A percentile compares a stretch with the other conserved stretches of the same genome.
phyloP scores from a whole-genome alignment of 2,113 vertebrate genomes.

The Dipodomys merriami region DNA sequence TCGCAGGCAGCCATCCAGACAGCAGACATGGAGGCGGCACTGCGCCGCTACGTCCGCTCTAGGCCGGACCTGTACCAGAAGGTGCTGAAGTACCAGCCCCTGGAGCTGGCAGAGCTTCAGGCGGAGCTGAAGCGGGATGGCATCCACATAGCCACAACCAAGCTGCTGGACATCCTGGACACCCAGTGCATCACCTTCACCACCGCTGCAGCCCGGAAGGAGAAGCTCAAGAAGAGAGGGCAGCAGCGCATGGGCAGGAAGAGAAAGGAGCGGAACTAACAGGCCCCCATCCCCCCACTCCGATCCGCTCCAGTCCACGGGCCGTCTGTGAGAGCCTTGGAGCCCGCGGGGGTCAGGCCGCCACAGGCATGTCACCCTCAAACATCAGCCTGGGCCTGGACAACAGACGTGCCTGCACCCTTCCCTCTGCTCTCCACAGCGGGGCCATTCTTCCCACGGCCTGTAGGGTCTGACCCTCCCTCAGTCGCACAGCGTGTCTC shows the following conservation, averaged over 20 bases:
- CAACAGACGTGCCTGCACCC: not conserved
- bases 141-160: constrained; percentile 89
- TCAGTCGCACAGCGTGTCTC: not conserved
- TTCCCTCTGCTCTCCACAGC: not conserved
- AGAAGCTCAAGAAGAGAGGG: constrained; percentile 59
- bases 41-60: constrained; percentile 90
- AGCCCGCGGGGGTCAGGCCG: not conserved
- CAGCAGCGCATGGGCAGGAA: constrained; percentile 68
- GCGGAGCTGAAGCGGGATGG: constrained; percentile 89
- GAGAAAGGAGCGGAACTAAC: constrained; percentile 60
- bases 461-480: not conserved
- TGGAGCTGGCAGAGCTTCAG: constrained; percentile 92
- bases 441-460: not conserved
- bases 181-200: constrained; percentile 95
- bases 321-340: not conserved
- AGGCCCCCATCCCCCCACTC: too few species aligned
- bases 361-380: not conserved
- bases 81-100: constrained; percentile 93
- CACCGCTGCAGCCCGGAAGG: constrained; percentile 88
- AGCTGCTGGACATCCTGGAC: constrained; percentile 94
- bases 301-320: not conserved
- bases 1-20: constrained; percentile 87
- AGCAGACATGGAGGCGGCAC: constrained; percentile 85
- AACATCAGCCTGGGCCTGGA: not conserved
- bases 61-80: constrained; percentile 86